These are phyloP conservation scores for Thymallus thymallus DNA, from an alignment of 2,113 vertebrate genomes.

Conservation along the genomic window DNA sequence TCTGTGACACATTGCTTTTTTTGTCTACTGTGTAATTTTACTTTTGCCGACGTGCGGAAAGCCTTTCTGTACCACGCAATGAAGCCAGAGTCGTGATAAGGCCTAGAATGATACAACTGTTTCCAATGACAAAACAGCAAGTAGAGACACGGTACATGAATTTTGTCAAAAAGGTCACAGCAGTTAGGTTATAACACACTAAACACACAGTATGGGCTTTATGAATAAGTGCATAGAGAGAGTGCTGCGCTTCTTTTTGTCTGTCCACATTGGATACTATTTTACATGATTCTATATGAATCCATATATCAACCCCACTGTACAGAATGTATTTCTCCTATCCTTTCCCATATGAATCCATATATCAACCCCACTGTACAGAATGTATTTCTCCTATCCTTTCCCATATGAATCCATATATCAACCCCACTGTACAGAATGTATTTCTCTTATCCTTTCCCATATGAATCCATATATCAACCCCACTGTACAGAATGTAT, in stretches of 20 bases:
- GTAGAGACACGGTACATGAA: background rate
- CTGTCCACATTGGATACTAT: background rate
- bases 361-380: background rate
- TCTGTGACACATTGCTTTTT: slow-evolving; percentile 67
- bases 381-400: background rate
- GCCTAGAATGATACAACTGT: slow-evolving; percentile 3
- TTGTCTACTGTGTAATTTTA: slow-evolving; percentile 56
- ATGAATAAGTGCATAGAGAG: background rate
- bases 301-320: background rate
- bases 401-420: too few species aligned
- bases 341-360: background rate
- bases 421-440: too few species aligned
- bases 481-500: too few species aligned
- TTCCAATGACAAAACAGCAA: background rate
- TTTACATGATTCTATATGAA: background rate
- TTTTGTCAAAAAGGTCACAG: background rate
- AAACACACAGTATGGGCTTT: background rate
- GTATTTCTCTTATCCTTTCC: too few species aligned
- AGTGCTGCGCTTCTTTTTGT: background rate
- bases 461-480: too few species aligned
- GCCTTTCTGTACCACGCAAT: slow-evolving; percentile 31
- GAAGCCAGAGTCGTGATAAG: slow-evolving; percentile 31
- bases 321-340: background rate
- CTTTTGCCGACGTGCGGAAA: slow-evolving; percentile 62
- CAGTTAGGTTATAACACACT: background rate